Evolutionary conservation across 2,113 vertebrate genomes (phyloP).

Genomic region (Macaca mulatta): DNA sequence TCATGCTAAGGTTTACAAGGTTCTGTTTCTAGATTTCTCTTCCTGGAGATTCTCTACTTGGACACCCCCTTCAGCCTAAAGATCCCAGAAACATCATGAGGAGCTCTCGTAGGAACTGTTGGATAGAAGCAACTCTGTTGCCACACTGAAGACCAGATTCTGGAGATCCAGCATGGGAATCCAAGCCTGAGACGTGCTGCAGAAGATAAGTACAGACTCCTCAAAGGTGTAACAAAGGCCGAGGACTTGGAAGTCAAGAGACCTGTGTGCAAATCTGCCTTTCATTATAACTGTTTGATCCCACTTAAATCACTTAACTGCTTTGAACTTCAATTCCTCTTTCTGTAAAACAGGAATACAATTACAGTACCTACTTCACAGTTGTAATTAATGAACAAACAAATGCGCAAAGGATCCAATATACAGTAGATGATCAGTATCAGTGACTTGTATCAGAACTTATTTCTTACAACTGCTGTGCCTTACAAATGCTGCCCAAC

Average conservation of each 20-base stretch:
- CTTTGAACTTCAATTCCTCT: background rate
- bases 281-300: background rate
- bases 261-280: background rate
- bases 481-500: background rate
- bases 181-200: background rate
- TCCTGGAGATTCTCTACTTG: background rate
- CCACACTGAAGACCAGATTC: background rate
- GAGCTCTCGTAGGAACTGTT: background rate
- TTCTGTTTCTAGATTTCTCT: background rate
- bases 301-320: conserved; percentile 1
- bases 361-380: background rate
- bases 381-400: background rate
- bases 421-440: background rate
- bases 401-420: background rate
- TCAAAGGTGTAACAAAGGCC: background rate
- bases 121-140: background rate
- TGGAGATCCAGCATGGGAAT: background rate
- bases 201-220: background rate
- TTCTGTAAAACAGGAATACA: background rate
- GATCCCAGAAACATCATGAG: background rate
- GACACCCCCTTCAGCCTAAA: background rate
- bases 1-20: background rate
- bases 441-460: background rate
- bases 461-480: background rate
- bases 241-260: background rate